phyloP scores from a whole-genome alignment of 2,888 invertebrate genomes.

The Holacanthella duospinosa region DNA sequence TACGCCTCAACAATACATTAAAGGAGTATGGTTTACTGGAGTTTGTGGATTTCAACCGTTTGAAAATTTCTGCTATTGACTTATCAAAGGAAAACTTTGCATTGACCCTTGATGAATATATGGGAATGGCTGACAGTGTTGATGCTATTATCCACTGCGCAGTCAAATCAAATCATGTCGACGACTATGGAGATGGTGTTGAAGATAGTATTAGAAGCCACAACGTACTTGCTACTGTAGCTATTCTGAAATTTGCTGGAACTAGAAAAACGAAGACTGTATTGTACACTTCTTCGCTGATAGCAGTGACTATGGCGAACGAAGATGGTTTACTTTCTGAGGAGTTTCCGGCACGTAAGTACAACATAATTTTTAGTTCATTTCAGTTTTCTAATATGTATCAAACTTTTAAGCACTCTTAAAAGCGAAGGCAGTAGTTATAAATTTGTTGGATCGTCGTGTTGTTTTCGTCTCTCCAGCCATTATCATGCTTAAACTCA shows the following conservation, averaged over 20 bases:
- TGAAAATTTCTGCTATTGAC: constrained; percentile 9
- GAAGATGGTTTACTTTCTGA: constrained; percentile 16
- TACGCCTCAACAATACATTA: constrained; percentile 16
- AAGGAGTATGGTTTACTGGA: constrained; percentile 12
- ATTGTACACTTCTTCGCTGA: constrained; percentile 24
- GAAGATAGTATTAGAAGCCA: constrained; percentile 16
- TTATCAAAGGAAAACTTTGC: constrained; percentile 15
- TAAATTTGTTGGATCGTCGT: too few relatives aligned
- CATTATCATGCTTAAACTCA: too few relatives aligned
- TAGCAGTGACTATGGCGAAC: constrained; percentile 3
- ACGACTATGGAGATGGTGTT: constrained; percentile 17
- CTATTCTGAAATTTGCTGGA: constrained; percentile 21
- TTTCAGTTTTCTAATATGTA: too few relatives aligned
- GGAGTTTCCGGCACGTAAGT: constrained; percentile 18
- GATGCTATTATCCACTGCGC: constrained; percentile 28
- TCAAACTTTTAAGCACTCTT: too few relatives aligned
- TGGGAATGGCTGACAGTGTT: constrained; percentile 9
- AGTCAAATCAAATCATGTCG: constrained; percentile 28
- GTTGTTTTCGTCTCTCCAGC: too few relatives aligned
- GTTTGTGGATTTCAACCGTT: not conserved
- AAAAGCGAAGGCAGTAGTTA: too few relatives aligned
- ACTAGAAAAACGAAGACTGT: constrained; percentile 20
- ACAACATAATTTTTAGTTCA: too few relatives aligned
- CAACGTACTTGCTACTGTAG: constrained; percentile 26
- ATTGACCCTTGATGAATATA: constrained; percentile 11